These are phyloP conservation scores for Drosophila pegasa DNA, from an alignment of 2,888 invertebrate species.

Conservation along the genomic window DNA sequence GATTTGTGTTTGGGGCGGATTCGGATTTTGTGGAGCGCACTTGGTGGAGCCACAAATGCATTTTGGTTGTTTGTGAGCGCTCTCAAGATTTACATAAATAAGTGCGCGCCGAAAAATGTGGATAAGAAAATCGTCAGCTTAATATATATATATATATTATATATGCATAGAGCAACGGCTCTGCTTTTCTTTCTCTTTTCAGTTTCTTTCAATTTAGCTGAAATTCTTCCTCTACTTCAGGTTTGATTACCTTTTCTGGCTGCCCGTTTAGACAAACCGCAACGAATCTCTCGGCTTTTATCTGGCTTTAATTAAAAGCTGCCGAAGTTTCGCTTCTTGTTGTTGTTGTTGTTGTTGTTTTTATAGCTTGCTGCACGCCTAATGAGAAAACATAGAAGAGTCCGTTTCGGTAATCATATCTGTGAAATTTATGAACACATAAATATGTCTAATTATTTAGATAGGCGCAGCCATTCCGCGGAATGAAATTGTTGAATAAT, in stretches of 20 bases:
- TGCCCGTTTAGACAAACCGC: constrained; percentile 64
- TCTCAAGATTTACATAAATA: constrained; percentile 74
- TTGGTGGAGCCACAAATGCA: constrained; percentile 61
- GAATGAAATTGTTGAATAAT: constrained; percentile 13
- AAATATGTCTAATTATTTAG: constrained; percentile 79
- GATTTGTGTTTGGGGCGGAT: constrained; percentile 15
- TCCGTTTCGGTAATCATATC: constrained; percentile 59
- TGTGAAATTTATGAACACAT: constrained; percentile 70
- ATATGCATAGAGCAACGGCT: constrained; percentile 19
- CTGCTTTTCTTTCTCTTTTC: constrained; percentile 3
- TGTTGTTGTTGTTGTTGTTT: constrained; percentile 7
- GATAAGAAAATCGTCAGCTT: constrained; percentile 61
- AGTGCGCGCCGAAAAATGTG: constrained; percentile 64
- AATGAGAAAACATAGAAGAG: constrained; percentile 34
- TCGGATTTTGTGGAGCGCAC: constrained; percentile 16
- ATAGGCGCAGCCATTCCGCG: constrained; percentile 34
- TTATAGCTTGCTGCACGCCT: constrained; percentile 11
- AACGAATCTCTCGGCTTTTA: constrained; percentile 66
- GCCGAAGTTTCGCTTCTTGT: constrained; percentile 53
- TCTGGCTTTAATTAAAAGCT: constrained; percentile 73
- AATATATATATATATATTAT: constrained; percentile 14
- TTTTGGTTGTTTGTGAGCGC: constrained; percentile 61
- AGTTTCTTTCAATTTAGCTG: constrained; percentile 17
- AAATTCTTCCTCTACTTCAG: constrained; percentile 30
- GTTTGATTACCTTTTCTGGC: constrained; percentile 33